Evolutionary conservation across 2,888 invertebrate species (phyloP).

Genomic region (Papilio protenor): DNA sequence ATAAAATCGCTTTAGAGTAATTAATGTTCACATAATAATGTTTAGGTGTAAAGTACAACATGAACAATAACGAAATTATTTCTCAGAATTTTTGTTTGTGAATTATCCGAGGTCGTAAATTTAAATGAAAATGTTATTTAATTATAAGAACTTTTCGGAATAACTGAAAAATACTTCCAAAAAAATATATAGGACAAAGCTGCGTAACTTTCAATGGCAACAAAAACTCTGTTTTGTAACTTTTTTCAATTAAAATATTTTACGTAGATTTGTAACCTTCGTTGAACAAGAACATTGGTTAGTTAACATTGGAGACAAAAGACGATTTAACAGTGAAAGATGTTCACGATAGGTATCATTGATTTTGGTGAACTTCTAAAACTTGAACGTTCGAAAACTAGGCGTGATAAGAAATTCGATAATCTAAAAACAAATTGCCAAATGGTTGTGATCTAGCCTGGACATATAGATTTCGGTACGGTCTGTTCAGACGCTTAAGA

Average conservation of each 20-base stretch:
- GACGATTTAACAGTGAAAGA: neutral
- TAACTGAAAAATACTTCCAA: neutral
- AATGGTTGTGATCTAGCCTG: no score
- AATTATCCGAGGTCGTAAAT: constrained; percentile 13
- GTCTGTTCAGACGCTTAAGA: no score
- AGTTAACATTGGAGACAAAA: neutral
- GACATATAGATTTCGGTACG: no score
- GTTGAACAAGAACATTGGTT: neutral
- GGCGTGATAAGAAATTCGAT: no score
- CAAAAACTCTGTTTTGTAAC: neutral
- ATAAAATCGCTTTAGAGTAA: no score
- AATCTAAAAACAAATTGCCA: no score
- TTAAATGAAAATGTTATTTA: neutral
- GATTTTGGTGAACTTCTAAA: neutral
- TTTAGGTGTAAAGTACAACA: neutral
- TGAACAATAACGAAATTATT: neutral
- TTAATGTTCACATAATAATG: no score
- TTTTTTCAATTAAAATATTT: constrained; percentile 1
- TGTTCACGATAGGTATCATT: neutral
- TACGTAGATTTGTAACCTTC: no score
- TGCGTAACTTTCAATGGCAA: neutral
- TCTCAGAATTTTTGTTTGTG: neutral
- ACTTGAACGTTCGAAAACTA: neutral
- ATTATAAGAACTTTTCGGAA: constrained; percentile 8
- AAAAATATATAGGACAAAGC: constrained; percentile 5